These are phyloP conservation scores for Denticeps clupeoides DNA, from an alignment of 2,797 vertebrate genomes.

Conservation along the genomic window DNA sequence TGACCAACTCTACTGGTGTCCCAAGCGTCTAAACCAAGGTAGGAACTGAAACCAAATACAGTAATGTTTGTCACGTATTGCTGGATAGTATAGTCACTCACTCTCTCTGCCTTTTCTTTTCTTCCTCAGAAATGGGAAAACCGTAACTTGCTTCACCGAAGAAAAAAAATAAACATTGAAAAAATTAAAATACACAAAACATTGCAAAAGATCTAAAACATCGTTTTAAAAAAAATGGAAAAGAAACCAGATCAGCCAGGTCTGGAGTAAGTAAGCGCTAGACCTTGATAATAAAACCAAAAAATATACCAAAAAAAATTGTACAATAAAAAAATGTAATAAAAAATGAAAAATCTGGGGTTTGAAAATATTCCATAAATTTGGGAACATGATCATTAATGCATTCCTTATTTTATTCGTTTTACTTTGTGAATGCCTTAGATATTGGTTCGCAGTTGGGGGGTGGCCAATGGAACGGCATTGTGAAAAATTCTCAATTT, in stretches of 20 bases:
- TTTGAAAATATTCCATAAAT: conserved; percentile 70
- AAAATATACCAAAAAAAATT: conserved; percentile 73
- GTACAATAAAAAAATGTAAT: conserved; percentile 72
- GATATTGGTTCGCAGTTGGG: conserved; percentile 67
- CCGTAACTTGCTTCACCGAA: conserved; percentile 92
- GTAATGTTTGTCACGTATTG: neutral
- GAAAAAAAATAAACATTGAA: conserved; percentile 96
- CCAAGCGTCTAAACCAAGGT: conserved; percentile 70
- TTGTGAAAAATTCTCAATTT: conserved; percentile 79
- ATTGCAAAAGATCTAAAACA: conserved; percentile 85
- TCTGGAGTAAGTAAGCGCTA: conserved; percentile 72
- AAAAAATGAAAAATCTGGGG: conserved; percentile 77
- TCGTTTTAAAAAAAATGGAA: conserved; percentile 91
- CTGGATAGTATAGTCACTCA: neutral
- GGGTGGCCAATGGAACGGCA: conserved; percentile 71
- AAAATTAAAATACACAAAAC: conserved; percentile 80
- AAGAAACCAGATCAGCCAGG: conserved; percentile 85
- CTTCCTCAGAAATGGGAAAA: conserved; percentile 62
- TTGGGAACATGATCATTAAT: conserved; percentile 66
- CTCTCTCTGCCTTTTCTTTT: conserved; percentile 4
- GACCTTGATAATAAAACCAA: conserved; percentile 92
- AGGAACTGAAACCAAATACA: neutral
- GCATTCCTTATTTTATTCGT: conserved; percentile 97
- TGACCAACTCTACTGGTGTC: conserved; percentile 81
- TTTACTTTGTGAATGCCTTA: conserved; percentile 90